Evolutionary conservation across 2,888 invertebrate genomes (phyloP), one percentile per base, ranked within the genome.

Genomic region (Cryptus armator): DNA sequence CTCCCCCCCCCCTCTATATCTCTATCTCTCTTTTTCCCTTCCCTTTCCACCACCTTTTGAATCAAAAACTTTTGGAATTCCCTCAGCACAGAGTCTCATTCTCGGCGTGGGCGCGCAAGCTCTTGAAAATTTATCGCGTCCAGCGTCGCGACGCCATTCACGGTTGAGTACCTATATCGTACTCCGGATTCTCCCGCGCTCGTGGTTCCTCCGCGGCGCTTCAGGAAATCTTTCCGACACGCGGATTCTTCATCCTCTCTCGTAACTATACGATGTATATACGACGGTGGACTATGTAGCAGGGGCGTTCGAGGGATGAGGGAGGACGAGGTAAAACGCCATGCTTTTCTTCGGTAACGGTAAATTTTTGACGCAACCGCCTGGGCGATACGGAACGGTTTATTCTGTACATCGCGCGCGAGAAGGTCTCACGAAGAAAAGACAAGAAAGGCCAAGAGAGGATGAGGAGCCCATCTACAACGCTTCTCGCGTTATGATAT

Each of bases 61-160:
- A 92, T 92, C 90, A 90, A 90, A 90, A 92, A 92, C 91, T 93
- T 92, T 91, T 87, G 90, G 90, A 91, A 91, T 91, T 74, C 75
- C 83, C 72, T 51, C n/a, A n/a, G 53, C 3, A 1, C 37, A 37
- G 46, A 32, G 32, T 66, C 64, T 48, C 56, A 48, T 81, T 29
- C 77, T 77, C 62, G 32, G 48, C 66, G 59, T 79, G 76, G 53
- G 56, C 53, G 37, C 75, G 75, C 62, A 68, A 85, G 87, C 86
- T 86, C 87, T 89, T 86, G 90, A 89, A 92, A 92, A 92, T 92
- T 92, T 92, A 92, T 92, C 89, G 92, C 90, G 89, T 89, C 91
- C 89, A 89, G 87, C 84, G 87, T 87, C 89, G 29, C 62, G 14
- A 71, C 66, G 72, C 72, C 90, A 90, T 91, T 90, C 88, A 84